Base-by-base conservation (phyloP, 2,797 vertebrate species). In the Heliangelus exortis region DNA sequence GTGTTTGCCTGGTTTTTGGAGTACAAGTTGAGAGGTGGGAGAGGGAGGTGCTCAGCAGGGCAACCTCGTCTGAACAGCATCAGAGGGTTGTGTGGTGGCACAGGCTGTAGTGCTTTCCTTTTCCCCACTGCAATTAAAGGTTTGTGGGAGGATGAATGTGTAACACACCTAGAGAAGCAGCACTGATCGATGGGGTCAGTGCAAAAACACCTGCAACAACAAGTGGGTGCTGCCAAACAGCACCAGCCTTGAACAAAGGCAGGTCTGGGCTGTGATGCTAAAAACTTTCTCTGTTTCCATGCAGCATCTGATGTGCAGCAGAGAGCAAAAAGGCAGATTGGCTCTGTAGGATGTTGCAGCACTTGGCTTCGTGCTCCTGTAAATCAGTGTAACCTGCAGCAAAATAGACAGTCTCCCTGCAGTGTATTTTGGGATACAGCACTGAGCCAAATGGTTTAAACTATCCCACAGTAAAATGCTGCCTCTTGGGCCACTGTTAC, bases 401-500 rank as follows among this genome's bases (percentile, higher is more conserved):
- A 86, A 81, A 87, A 78, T 55, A 53, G 59, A 8, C 8, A 31
- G 79, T 58, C 43, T 96, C 91, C 84, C 95, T 87, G 66, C 77
- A 94, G 89, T 78, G 92, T 95, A 53, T 85, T 96, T 95, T 65
- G 68, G 89, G 89, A 65, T 87, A 48, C 58, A 87, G 81, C 58
- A 11, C 62, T 1, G 58, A 89, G 92, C 93, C 95, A 95, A 91
- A 62, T 48, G 67, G 73, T 89, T 93, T 88, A 89, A 93, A 86
- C 92, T 93, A 85, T 91, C 5, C 2, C 79, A 78, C 84, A 87
- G 92, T 95, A 94, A 96, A 95, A 92, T 39, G 61, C 87, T 84
- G 82, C 87, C 95, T 93, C 92, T 59, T 83, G 95, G 92, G 92
- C 91, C 31, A 22, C 85, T 76, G 73, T 95, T 97, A 94, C 93